These are phyloP conservation scores for Laothoe populi DNA, from an alignment of 2,888 invertebrate species.

Conservation along the genomic window DNA sequence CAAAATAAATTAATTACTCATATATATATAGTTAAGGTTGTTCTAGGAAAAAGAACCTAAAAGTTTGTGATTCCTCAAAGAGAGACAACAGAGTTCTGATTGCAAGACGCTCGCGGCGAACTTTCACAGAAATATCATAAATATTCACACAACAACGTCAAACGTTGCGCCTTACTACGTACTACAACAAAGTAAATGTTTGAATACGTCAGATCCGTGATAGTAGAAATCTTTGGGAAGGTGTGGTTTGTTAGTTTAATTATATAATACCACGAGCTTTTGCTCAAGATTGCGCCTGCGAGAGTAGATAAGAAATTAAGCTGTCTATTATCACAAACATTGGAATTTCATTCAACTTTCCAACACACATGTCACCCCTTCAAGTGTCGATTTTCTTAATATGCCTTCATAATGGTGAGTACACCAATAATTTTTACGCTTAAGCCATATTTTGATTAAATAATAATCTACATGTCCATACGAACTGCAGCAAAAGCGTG, in stretches of 20 bases:
- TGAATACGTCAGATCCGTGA: constrained; percentile 46
- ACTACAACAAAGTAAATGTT: constrained; percentile 54
- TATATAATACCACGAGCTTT: background rate
- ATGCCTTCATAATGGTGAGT: no score
- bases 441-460: no score
- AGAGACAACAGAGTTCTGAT: constrained; percentile 28
- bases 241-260: constrained; percentile 30
- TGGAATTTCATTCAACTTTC: no score
- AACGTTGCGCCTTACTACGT: constrained; percentile 37
- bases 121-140: constrained; percentile 66
- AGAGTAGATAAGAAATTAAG: no score
- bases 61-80: constrained; percentile 39
- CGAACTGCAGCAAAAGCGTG: no score
- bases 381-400: no score
- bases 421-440: no score
- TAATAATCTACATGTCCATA: no score
- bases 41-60: constrained; percentile 32
- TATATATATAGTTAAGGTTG: background rate
- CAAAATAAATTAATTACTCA: no score
- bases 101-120: constrained; percentile 47
- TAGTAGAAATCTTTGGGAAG: constrained; percentile 48
- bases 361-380: no score
- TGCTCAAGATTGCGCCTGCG: background rate
- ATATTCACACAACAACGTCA: constrained; percentile 55
- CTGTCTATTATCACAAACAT: no score